Evolutionary conservation across 1,140 invertebrate species (phyloP), one percentile per base, ranked within the genome.

Genomic region (Pseudomyrmex pallidus): DNA sequence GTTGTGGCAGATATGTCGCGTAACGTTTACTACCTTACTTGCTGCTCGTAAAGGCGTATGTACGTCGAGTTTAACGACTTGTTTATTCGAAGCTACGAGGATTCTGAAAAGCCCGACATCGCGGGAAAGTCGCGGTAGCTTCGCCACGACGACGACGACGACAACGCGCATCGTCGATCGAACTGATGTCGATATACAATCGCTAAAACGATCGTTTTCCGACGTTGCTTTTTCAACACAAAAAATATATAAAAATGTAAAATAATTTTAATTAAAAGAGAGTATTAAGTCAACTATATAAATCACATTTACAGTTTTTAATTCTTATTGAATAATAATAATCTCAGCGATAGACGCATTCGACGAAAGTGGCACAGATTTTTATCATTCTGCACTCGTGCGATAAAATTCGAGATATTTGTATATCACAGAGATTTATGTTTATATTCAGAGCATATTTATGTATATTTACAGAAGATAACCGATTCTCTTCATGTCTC

Each of bases 11-110:
- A 9, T 50, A 12, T 52, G 74, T 84, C 82, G 74, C 57, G 44
- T 52, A 62, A 44, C 44, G 35, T 84, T 70, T 84, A 84, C 64
- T 62, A 48, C 57, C 48, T 78, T 78, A 84, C 68, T 78, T 80
- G 64, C 64, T 80, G 74, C 82, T 84, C 82, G 64, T 84, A 84
- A 84, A 84, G 67, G 74, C 73, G 44, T 59, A 52, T 68, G 73
- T 17, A 66, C 20, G 62, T 0, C 44, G 72, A 74, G 52, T 83
- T 74, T 76, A 83, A 83, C 73, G 73, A 77, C 73, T 77, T 66
- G 72, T 77, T 76, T 66, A 66, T 83, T 83, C 62, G 82, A 44
- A 57, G 20, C 10, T 56, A n/a, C 59, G 35, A 76, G 17, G 17
- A 76, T 82, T 82, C 74, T 63, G 70, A 48, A 62, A 25, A 63